Evolutionary conservation across 2,797 vertebrate genomes (phyloP).

Genomic region (Fringilla coelebs): DNA sequence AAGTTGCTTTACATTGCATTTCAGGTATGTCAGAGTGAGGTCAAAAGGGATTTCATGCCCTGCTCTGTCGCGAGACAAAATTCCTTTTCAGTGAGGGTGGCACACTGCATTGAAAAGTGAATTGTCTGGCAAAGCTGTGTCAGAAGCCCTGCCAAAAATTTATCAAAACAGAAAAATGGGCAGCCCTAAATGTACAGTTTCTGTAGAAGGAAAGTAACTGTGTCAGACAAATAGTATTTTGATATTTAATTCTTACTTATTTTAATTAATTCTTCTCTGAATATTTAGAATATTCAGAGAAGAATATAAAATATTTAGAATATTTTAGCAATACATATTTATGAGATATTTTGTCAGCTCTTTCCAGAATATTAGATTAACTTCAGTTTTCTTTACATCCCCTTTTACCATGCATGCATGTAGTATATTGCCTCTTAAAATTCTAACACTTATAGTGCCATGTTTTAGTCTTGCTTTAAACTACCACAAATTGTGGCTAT

Average conservation of each 20-base stretch:
- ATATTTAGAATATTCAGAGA: background rate
- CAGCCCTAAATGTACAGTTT: background rate
- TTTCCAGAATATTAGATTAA: background rate
- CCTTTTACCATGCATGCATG: background rate
- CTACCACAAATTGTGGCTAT: background rate
- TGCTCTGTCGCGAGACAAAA: background rate
- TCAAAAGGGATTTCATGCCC: background rate
- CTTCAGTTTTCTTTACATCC: background rate
- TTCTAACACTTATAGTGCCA: background rate
- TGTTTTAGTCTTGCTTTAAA: background rate
- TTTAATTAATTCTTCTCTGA: background rate
- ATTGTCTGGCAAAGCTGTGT: background rate
- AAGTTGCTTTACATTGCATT: background rate
- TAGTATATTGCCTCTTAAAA: background rate
- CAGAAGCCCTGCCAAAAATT: background rate
- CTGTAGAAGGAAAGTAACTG: background rate
- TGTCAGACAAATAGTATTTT: background rate
- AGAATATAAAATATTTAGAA: background rate
- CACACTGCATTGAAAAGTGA: background rate
- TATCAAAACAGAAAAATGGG: background rate
- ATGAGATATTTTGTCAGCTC: background rate
- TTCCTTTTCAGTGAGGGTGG: background rate
- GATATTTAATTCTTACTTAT: background rate
- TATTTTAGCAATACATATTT: background rate
- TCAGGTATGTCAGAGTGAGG: background rate